Percentiles rank a stretch among this genome's conserved stretches.
These are phyloP conservation scores for Microplitis deprimator DNA, from an alignment of 2,888 invertebrate genomes.

Conservation along the genomic window DNA sequence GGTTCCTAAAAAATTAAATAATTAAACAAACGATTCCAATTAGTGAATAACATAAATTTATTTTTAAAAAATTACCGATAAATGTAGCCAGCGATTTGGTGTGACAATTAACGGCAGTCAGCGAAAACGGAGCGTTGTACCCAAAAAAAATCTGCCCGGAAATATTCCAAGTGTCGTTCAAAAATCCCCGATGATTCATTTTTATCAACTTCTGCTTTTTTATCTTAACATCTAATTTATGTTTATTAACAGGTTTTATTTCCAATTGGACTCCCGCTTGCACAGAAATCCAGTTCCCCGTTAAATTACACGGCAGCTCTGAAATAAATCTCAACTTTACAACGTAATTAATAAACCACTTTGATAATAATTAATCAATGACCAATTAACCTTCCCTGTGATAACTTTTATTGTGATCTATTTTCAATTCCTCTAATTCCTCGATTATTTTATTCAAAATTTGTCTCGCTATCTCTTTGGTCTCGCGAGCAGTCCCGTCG, in stretches of 20 bases:
- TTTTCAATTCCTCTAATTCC: constrained; percentile 57
- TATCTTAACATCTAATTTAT: constrained; percentile 53
- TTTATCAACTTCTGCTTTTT: constrained; percentile 48
- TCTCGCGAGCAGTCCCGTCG: constrained; percentile 50
- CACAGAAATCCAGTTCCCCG: constrained; percentile 60
- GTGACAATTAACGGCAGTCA: constrained; percentile 55
- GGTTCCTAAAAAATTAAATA: constrained; percentile 51
- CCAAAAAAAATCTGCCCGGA: constrained; percentile 58
- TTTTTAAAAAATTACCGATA: neutral
- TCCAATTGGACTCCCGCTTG: constrained; percentile 59
- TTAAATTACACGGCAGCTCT: constrained; percentile 53
- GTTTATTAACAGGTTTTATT: constrained; percentile 56
- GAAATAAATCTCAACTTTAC: constrained; percentile 1
- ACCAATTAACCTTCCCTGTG: constrained; percentile 55
- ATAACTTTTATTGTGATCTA: constrained; percentile 50
- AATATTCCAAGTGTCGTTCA: constrained; percentile 59
- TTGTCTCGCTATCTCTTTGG: constrained; percentile 58
- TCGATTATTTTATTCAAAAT: constrained; percentile 59
- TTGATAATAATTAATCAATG: constrained; percentile 29
- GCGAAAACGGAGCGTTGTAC: constrained; percentile 58
- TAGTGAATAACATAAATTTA: neutral
- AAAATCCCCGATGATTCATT: constrained; percentile 47
- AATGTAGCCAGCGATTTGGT: constrained; percentile 60
- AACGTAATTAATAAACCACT: neutral
- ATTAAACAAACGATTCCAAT: neutral